Conservation (phyloP, 2,113 vertebrate species). For the Otocyon megalotis region DNA sequence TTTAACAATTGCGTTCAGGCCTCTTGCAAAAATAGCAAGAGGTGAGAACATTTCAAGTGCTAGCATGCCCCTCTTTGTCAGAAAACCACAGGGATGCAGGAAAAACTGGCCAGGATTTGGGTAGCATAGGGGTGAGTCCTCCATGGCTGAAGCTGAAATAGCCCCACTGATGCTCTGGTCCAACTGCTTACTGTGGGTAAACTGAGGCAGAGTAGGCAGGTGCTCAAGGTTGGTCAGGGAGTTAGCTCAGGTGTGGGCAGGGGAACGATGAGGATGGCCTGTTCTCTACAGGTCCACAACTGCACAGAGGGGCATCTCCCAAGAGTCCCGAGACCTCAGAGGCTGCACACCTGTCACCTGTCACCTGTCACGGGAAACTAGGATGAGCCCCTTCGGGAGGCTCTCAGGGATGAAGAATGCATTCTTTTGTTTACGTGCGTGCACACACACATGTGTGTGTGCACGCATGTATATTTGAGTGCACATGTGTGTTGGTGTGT, state of each 20-base stretch:
- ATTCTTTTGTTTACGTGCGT: neutral
- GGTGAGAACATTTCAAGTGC: slow-evolving; percentile 64
- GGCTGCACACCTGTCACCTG: neutral
- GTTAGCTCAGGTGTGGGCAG: neutral
- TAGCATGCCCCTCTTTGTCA: slow-evolving; percentile 51
- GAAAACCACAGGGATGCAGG: slow-evolving; percentile 53
- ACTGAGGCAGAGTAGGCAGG: neutral
- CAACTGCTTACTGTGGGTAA: fast-evolving
- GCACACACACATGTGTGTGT: fast-evolving
- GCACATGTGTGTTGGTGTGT: fast-evolving
- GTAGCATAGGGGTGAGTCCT: fast-evolving
- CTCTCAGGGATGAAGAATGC: neutral
- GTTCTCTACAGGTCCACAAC: neutral
- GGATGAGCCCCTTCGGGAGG: fast-evolving
- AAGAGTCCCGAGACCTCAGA: neutral
- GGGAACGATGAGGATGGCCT: neutral
- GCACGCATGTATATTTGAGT: neutral
- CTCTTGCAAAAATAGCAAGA: slow-evolving; percentile 80
- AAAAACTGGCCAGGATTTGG: neutral
- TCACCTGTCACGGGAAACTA: neutral
- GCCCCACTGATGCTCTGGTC: neutral
- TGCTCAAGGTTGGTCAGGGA: too few relatives aligned
- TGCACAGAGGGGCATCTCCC: neutral
- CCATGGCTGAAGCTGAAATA: neutral
- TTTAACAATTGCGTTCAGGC: slow-evolving; percentile 73